phyloP scores from a whole-genome alignment of 2,797 vertebrate genomes.

The Microhierax caerulescens region DNA sequence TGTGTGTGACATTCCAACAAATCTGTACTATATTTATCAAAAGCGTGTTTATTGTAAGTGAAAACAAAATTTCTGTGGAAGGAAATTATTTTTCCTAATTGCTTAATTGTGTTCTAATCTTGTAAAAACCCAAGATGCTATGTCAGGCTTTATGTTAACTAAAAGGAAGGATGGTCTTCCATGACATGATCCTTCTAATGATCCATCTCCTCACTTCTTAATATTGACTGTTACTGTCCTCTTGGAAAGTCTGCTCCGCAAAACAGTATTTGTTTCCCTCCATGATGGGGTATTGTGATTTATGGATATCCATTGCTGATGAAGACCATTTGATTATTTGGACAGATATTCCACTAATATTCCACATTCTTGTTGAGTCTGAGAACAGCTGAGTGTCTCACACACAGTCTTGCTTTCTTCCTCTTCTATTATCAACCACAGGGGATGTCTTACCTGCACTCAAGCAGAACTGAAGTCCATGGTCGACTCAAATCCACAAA shows the following conservation, averaged over 20 bases:
- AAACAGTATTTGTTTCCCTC: not conserved
- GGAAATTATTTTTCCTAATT: not conserved
- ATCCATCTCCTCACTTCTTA: not conserved
- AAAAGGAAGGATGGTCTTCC: not conserved
- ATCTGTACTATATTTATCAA: not conserved
- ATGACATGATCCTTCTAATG: not conserved
- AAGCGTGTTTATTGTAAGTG: not conserved
- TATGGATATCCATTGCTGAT: not conserved
- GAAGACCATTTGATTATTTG: not conserved
- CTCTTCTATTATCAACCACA: conserved; percentile 55
- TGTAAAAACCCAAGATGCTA: not conserved
- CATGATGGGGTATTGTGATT: not conserved
- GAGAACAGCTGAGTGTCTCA: not conserved
- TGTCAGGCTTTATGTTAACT: not conserved
- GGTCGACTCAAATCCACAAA: conserved; percentile 95
- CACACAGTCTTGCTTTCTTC: not conserved
- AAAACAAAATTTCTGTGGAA: not conserved
- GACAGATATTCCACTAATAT: not conserved
- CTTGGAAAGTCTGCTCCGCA: not conserved
- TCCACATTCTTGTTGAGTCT: not conserved
- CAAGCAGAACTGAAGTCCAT: conserved; percentile 89
- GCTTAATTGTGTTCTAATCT: not conserved
- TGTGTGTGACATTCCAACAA: not conserved
- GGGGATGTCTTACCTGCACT: conserved; percentile 97
- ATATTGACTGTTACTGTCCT: not conserved